Base-by-base conservation (phyloP, 1,140 invertebrate genomes). In the Sitobion miscanthi region DNA sequence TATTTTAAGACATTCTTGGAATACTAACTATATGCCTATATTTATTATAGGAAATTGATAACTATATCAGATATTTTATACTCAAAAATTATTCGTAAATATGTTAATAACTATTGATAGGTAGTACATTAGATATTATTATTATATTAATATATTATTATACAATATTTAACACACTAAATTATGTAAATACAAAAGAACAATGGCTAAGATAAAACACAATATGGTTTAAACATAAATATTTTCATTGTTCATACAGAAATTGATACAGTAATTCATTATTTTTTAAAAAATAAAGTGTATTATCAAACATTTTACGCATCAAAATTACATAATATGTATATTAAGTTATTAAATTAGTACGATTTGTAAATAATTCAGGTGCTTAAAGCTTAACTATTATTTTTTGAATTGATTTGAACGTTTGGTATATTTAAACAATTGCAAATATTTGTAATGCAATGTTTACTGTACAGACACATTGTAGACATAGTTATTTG, bases 181-280 rank as follows among this genome's bases (percentile, higher is more conserved):
- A n/a, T 49, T n/a, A 86, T 47, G 45, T 45, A 86, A 30, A 86
- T 52, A 52, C 5, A 8, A 52, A 21, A 49, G 86, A 88, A 88
- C 86, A 88, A 88, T 88, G 86, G 86, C 86, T 88, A 88, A 88
- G 49, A 88, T 49, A 87, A 49, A 49, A 88, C 86, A 52, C 47
- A n/a, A 77, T 77, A n/a, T 21, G 30, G 30, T 88, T 88, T 88
- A 47, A 52, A 52, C 86, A 52, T 88, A 88, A 49, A 52, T 52
- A 88, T 88, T 30, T 88, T 88, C 86, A 88, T 88, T 88, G 86
- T 88, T 88, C 86, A 35, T 86, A 86, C 11, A 30, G 30, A 88
- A 88, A 49, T 88, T 52, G 7, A 86, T 47, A 47, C 4, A 77
- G n/a, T 35, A 17, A 77, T 17, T n/a, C n/a, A 77, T n/a, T 77